Evolutionary conservation across 1,140 invertebrate genomes (phyloP).

Genomic region (Parasteatoda tepidariorum): DNA sequence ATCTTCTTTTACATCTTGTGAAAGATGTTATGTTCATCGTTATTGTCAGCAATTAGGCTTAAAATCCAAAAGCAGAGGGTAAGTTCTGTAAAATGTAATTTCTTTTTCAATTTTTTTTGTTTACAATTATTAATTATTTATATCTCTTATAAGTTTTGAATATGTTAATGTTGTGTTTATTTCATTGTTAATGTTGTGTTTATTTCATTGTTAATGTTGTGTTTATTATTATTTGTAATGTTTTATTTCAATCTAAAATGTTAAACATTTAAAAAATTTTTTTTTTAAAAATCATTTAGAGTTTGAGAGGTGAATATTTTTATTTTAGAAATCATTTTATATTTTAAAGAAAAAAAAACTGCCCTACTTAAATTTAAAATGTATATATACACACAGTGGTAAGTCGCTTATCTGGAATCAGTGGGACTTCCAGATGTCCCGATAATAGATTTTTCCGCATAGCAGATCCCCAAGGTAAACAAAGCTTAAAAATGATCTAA

Average conservation of each 20-base stretch:
- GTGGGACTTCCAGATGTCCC: too few relatives aligned
- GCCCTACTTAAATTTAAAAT: too few relatives aligned
- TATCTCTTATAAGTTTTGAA: neutral
- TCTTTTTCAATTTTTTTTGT: neutral
- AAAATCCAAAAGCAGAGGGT: constrained; percentile 81
- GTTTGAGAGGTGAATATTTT: too few relatives aligned
- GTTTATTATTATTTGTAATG: too few relatives aligned
- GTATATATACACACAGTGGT: too few relatives aligned
- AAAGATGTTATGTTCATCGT: constrained; percentile 82
- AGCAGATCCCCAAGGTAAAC: too few relatives aligned
- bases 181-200: neutral
- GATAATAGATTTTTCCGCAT: too few relatives aligned
- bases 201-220: neutral
- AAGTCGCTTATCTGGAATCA: too few relatives aligned
- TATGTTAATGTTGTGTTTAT: neutral
- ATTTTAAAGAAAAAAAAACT: too few relatives aligned
- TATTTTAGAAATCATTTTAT: too few relatives aligned
- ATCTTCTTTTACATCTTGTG: constrained; percentile 78
- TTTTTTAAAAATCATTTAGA: too few relatives aligned
- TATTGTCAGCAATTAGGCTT: constrained; percentile 75
- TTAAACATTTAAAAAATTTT: neutral
- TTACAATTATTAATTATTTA: neutral
- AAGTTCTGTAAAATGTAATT: constrained; percentile 62
- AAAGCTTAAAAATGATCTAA: too few relatives aligned
- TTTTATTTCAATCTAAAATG: neutral